phyloP scores from a whole-genome alignment of 64 coral and sea anemone genomes.

The Platygyra sinensis region DNA sequence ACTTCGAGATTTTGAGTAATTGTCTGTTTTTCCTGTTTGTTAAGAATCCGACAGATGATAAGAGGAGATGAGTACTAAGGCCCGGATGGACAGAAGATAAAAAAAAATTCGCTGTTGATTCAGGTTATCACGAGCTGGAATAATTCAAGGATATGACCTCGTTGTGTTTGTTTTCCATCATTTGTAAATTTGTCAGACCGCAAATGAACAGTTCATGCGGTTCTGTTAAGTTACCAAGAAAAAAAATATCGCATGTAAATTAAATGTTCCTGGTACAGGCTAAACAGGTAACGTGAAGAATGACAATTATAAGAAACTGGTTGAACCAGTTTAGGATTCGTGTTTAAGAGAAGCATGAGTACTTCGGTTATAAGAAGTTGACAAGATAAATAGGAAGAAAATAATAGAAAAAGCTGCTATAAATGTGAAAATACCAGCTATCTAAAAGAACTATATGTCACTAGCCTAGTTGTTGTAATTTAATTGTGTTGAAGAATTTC shows the following conservation, averaged over 20 bases:
- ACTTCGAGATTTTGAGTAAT: background rate
- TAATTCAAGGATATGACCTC: background rate
- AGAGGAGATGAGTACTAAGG: constrained; percentile 57
- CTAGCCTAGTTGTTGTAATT: background rate
- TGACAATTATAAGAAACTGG: background rate
- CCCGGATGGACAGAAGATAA: background rate
- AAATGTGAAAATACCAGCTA: background rate
- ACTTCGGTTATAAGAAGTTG: background rate
- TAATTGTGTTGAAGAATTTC: background rate
- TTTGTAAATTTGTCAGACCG: background rate
- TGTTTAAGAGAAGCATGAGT: background rate
- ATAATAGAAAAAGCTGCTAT: background rate
- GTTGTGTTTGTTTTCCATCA: background rate
- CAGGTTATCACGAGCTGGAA: background rate
- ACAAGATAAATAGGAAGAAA: background rate
- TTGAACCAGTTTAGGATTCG: background rate
- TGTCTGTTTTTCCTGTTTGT: background rate
- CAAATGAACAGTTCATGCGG: background rate
- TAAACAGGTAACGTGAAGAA: background rate
- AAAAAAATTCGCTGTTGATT: background rate
- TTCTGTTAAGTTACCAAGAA: background rate
- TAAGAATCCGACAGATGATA: constrained; percentile 82
- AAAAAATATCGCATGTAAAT: background rate
- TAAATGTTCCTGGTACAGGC: background rate
- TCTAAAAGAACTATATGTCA: too few relatives aligned